Evolutionary conservation across 2,797 vertebrate genomes (phyloP).

Genomic region (Xenopus petersii): DNA sequence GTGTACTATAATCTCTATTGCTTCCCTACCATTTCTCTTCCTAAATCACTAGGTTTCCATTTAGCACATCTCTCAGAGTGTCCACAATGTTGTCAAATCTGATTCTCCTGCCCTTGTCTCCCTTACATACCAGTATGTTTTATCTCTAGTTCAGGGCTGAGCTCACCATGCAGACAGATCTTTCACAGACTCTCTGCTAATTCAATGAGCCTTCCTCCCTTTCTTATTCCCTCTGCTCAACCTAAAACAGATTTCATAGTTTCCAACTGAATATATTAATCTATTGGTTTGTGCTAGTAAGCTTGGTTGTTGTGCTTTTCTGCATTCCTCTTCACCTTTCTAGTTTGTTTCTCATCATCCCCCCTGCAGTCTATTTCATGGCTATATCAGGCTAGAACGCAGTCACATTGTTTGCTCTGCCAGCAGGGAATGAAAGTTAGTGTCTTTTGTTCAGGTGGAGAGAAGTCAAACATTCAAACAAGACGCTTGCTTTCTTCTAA

Average conservation of each 20-base stretch:
- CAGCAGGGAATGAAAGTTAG: conserved; percentile 47
- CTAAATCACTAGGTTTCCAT: not conserved
- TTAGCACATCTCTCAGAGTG: not conserved
- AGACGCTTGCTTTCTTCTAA: conserved; percentile 48
- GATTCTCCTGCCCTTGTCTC: not conserved
- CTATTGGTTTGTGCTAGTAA: not conserved
- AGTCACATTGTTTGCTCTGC: conserved; percentile 45
- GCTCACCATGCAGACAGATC: not conserved
- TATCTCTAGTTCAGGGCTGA: not conserved
- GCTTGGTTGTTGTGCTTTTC: not conserved
- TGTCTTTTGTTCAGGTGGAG: conserved; percentile 45
- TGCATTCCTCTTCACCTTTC: not conserved
- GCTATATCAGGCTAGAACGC: conserved; percentile 19
- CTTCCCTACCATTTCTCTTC: no score
- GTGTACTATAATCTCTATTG: no score
- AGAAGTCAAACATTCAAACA: conserved; percentile 50
- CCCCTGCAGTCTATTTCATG: conserved; percentile 34
- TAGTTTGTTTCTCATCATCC: not conserved
- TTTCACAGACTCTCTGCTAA: not conserved
- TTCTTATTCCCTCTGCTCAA: not conserved
- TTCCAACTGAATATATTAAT: conserved; percentile 23
- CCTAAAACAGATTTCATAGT: not conserved
- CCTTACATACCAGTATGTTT: not conserved
- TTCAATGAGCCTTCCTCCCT: not conserved
- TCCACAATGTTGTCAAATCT: not conserved